A percentile compares a stretch with the other conserved stretches of the same genome.
Evolutionary conservation across 2,113 vertebrate species (phyloP).

Genomic region (Opisthocomus hoazin): DNA sequence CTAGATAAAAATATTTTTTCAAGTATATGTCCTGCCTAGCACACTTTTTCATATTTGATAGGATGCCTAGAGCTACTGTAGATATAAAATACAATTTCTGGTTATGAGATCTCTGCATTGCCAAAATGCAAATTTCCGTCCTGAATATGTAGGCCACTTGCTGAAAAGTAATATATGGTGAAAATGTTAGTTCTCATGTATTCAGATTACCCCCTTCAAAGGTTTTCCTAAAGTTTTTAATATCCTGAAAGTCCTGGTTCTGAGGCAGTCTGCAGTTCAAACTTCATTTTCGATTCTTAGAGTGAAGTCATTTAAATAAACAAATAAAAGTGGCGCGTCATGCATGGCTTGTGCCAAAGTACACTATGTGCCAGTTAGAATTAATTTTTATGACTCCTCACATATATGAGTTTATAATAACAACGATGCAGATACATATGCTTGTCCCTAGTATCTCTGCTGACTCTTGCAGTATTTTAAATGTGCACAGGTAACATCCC

Average conservation of each 20-base stretch:
- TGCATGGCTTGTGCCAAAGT: slow-evolving; percentile 5
- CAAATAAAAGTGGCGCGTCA: slow-evolving; percentile 46
- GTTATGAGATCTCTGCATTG: slow-evolving; percentile 35
- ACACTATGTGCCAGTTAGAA: not conserved
- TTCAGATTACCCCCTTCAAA: slow-evolving; percentile 33
- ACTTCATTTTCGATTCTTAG: slow-evolving; percentile 22
- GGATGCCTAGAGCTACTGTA: slow-evolving; percentile 18
- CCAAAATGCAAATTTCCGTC: slow-evolving; percentile 50
- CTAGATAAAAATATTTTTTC: not conserved
- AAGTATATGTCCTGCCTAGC: not conserved
- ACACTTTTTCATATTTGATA: not conserved
- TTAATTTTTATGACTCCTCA: slow-evolving; percentile 18
- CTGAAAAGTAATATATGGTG: slow-evolving; percentile 38
- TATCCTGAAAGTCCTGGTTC: slow-evolving; percentile 21
- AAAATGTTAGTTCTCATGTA: not conserved
- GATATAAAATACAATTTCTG: slow-evolving; percentile 36
- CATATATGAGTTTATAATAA: not conserved
- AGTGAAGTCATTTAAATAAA: slow-evolving; percentile 60
- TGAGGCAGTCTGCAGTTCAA: slow-evolving; percentile 22
- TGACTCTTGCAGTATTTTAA: not conserved
- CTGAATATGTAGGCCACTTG: slow-evolving; percentile 48
- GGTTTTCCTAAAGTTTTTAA: slow-evolving; percentile 31
- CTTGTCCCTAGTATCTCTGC: not conserved
- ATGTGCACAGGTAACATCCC: not conserved
- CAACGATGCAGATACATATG: not conserved